Evolutionary conservation across 1,140 invertebrate genomes (phyloP), one percentile per base, ranked within the genome.

Genomic region (Cepaea nemoralis): DNA sequence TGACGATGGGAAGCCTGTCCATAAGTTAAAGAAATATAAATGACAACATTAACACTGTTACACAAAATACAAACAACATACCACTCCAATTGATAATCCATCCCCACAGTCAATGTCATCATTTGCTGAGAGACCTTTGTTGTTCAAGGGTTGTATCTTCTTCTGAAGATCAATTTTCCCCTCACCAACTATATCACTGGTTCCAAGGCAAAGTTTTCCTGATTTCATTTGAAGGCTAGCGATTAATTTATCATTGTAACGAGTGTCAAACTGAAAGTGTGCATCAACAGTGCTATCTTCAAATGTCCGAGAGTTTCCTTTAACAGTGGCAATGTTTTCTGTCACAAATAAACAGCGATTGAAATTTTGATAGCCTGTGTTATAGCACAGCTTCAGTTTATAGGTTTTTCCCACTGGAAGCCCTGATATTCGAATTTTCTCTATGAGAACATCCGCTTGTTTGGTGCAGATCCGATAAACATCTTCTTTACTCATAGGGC

Each of bases 391-490:
- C 59, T 82, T 80, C 31, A 85, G 55, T 80, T 85, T 85, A 55
- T 77, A 83, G 12, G 79, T 75, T 63, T 80, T 88, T 78, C 86
- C 82, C 83, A 81, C 80, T 82, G 88, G 87, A 48, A 88, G 71
- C 45, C 85, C 85, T 45, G 86, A 82, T 27, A 89, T 79, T 37
- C 87, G 83, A 42, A 88, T 82, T 33, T 83, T 85, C 42, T 89
- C 87, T 12, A 88, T 42, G 27, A 84, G 81, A 16, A 89, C 80
- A 31, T 84, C 85, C 14, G 86, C 85, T 39, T 85, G 87, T 77
- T 90, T 90, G 22, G 88, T 88, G 27, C 84, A 85, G 24, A 88
- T 84, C 27, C 63, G 55, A 40, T 76, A 85, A 16, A 88, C 77
- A 69, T 87, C 84, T 22, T 77, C 59, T 69, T 67, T 71, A 2